A percentile compares a stretch with the other conserved stretches of the same genome.
phyloP scores from a whole-genome alignment of 2,888 invertebrate species.

The Orchesellides sinensis region DNA sequence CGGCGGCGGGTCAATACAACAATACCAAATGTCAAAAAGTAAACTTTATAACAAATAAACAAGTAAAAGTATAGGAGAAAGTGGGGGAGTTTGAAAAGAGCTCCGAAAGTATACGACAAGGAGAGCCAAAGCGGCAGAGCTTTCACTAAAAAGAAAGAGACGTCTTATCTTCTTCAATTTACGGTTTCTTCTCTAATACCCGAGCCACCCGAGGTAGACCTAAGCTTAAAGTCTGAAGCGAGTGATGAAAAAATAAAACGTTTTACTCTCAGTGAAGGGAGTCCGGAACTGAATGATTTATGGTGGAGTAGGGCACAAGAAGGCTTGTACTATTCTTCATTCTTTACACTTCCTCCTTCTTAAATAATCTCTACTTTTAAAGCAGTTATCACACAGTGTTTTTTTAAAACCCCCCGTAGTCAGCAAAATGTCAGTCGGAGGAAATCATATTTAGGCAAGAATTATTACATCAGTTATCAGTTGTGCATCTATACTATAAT shows the following conservation, averaged over 20 bases:
- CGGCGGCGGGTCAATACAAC: too few species aligned
- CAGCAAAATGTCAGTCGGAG: neutral
- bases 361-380: too few species aligned
- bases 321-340: constrained; percentile 53
- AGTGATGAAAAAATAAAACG: neutral
- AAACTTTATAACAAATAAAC: too few species aligned
- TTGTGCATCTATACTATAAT: neutral
- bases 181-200: constrained; percentile 1
- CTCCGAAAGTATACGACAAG: constrained; percentile 29
- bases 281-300: constrained; percentile 70
- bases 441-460: constrained; percentile 51
- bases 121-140: constrained; percentile 30
- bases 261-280: constrained; percentile 14
- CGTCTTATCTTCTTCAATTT: constrained; percentile 47
- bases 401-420: constrained; percentile 12
- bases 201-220: neutral
- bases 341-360: constrained; percentile 39
- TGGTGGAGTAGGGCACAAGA: constrained; percentile 68
- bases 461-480: constrained; percentile 44
- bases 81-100: neutral
- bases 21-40: too few species aligned
- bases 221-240: neutral
- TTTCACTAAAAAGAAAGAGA: neutral
- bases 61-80: neutral
- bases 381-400: neutral